Evolutionary conservation across 2,797 vertebrate species (phyloP), one percentile per base, ranked within the genome.

Genomic region (Sparus aurata): DNA sequence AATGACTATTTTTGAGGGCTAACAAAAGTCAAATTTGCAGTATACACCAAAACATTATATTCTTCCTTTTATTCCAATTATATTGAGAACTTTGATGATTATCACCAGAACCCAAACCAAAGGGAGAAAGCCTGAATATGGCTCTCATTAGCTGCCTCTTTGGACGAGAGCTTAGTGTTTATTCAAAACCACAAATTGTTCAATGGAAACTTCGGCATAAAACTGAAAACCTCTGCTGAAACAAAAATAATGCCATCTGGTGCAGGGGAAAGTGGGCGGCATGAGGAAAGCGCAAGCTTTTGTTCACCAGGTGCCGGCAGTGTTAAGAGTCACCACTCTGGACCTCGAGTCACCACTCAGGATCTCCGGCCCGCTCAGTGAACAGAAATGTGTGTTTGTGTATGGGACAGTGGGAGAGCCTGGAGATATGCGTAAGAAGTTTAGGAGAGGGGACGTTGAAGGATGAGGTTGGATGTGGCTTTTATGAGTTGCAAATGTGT

Each of bases 111-210:
- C 34, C 18, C 3, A 47, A 55, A 61, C 9, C 23, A 61, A 63
- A 57, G 12, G 15, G 30, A 53, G 46, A 38, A 49, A 17, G 23
- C 45, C 74, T 20, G n/a, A 22, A 50, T 18, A 66, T 70, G 73
- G 38, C 22, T 73, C 34, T 65, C 53, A 78, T 73, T 78, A 78
- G 41, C 27, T 47, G 46, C 69, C 27, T 60, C 54, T 58, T 58
- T n/a, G 55, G 34, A 71, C 8, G 46, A 71, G 60, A 55, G 41
- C 34, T 73, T 47, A 69, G 52, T 64, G 52, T 76, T 75, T 70
- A 75, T 75, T 73, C 61, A 66, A 70, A 76, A 76, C 75, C 81
- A 62, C 77, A 69, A 72, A 73, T 16, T 69, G 69, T 72, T 73
- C 34, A n/a, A 63, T 75, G 62, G 67, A 82, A 82, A 85, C 67